Conservation (phyloP, 2,113 vertebrate genomes). For the Bujurquina vittata region DNA sequence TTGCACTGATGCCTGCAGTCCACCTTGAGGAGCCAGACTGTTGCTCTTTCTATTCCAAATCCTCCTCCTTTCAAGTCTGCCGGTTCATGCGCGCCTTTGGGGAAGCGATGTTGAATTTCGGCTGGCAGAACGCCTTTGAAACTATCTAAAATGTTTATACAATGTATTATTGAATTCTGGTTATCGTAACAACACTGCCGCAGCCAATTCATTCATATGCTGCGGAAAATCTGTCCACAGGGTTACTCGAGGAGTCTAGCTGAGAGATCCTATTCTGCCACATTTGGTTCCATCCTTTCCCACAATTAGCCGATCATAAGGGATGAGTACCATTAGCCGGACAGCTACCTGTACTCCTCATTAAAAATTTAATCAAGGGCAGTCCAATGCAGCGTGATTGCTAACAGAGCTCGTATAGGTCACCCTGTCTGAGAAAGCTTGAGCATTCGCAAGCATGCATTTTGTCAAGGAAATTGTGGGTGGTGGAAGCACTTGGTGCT, state of each 20-base stretch:
- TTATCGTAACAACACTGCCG: conserved; percentile 10
- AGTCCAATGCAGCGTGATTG: not conserved
- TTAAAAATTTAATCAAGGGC: conserved; percentile 25
- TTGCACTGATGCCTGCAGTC: conserved; percentile 25
- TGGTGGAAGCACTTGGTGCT: conserved; percentile 15
- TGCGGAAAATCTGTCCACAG: not conserved
- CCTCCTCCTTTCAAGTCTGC: conserved; percentile 36
- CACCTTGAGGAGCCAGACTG: conserved; percentile 39
- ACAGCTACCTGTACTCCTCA: conserved; percentile 4
- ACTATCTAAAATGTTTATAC: conserved; percentile 32
- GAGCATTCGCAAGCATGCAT: not conserved
- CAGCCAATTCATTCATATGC: not conserved
- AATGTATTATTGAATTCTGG: conserved; percentile 26
- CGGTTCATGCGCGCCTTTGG: not conserved
- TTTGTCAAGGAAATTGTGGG: conserved; percentile 14
- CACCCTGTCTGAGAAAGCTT: not conserved
- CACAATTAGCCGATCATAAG: conserved; percentile 8
- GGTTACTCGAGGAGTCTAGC: not conserved
- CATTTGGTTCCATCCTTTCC: not conserved
- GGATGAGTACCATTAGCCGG: conserved; percentile 4
- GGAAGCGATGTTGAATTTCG: conserved; percentile 23
- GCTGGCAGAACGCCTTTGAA: conserved; percentile 26
- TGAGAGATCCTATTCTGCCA: not conserved
- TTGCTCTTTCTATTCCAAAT: conserved; percentile 26
- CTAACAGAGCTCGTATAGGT: not conserved